Conservation (phyloP, 2,797 vertebrate species). For the Pantherophis vulpinus region DNA sequence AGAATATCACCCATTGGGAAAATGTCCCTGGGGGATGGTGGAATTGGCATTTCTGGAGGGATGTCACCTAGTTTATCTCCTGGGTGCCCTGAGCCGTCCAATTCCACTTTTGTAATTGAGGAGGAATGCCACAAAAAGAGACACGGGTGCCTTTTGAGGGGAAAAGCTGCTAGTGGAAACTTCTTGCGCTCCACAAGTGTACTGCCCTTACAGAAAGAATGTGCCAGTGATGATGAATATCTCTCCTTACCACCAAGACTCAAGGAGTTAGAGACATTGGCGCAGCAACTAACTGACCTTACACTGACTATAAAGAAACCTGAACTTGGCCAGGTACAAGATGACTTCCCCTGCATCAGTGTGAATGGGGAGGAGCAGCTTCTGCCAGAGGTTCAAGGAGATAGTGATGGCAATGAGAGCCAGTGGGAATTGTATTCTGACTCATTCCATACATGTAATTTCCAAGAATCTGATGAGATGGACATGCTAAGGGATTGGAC, state of each 20-base stretch:
- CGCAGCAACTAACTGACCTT: conserved; percentile 74
- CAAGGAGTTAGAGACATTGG: conserved; percentile 79
- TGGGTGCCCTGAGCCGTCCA: background rate
- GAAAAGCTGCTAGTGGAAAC: background rate
- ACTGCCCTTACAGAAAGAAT: conserved; percentile 58
- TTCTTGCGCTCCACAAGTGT: conserved; percentile 61
- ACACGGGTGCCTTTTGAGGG: conserved; percentile 24
- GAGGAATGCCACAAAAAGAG: conserved; percentile 27
- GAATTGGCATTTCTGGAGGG: conserved; percentile 47
- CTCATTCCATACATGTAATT: background rate
- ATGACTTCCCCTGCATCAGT: background rate
- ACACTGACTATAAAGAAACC: conserved; percentile 64
- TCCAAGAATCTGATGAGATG: conserved; percentile 12
- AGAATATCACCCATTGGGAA: conserved; percentile 29
- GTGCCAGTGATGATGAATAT: conserved; percentile 84
- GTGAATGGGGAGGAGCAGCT: conserved; percentile 29
- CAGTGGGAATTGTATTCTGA: background rate
- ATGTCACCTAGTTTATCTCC: background rate
- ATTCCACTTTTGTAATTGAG: rapidly evolving
- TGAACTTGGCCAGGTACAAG: conserved; percentile 40
- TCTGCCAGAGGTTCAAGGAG: background rate
- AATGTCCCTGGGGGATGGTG: conserved; percentile 41
- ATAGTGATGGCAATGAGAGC: background rate
- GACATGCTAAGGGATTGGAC: background rate
- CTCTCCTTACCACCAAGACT: conserved; percentile 81